phyloP scores from a whole-genome alignment of 2,113 vertebrate species.

The Xyrauchen texanus region DNA sequence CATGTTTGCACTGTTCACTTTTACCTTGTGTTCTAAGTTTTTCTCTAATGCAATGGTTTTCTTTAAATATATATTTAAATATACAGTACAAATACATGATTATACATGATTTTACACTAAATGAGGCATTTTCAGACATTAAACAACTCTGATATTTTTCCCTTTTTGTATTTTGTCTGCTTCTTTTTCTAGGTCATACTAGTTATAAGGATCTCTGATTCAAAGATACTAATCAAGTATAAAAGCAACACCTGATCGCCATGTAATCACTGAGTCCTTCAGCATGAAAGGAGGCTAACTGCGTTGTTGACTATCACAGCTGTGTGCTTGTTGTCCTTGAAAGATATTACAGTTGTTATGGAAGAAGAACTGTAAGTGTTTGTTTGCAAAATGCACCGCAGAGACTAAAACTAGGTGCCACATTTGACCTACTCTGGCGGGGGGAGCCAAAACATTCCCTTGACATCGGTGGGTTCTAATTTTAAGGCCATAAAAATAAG shows the following conservation, averaged over 20 bases:
- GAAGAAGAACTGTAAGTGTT: constrained; percentile 4
- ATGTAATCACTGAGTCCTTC: background rate
- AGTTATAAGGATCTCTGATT: too few relatives aligned
- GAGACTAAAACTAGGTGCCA: background rate
- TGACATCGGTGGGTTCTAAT: background rate
- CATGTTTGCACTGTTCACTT: background rate
- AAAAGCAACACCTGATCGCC: background rate
- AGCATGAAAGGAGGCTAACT: background rate
- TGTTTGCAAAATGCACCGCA: background rate
- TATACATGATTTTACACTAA: too few relatives aligned
- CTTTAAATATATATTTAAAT: too few relatives aligned
- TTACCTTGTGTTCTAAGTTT: background rate
- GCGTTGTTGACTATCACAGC: background rate
- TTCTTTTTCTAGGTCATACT: too few relatives aligned
- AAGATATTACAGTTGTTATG: constrained; percentile 6
- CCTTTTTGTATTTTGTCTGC: too few relatives aligned
- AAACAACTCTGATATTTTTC: too few relatives aligned
- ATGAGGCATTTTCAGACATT: too few relatives aligned
- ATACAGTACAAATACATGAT: too few relatives aligned
- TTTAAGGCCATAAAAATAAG: background rate
- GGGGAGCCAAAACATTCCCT: background rate
- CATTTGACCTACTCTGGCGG: background rate
- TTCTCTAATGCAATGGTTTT: too few relatives aligned
- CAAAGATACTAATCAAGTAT: too few relatives aligned
- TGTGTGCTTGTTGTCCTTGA: background rate